Base-by-base conservation (phyloP, 2,113 vertebrate species). In the Corapipo altera region DNA sequence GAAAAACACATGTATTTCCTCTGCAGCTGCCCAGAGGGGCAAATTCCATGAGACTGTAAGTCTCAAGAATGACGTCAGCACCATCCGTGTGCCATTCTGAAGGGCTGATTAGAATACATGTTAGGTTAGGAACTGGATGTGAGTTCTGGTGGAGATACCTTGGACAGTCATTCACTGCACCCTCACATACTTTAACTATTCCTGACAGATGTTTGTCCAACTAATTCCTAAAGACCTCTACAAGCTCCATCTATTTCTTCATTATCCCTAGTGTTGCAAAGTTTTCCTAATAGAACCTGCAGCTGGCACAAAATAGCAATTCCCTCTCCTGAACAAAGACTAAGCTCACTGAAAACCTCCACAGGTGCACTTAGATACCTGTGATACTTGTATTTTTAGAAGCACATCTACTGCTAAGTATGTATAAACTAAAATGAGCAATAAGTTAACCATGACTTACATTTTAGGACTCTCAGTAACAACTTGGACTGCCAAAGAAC, bases 311-410 rank as follows among this genome's bases (percentile, higher is more conserved):
- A 91, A 91, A 72, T 3, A 61, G 46, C 30, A 37, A 64, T 44
- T 91, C 23, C n/a, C 76, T 85, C 17, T 52, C 23, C 26, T 1
- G 2, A 85, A 81, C 5, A 84, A 48, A 84, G 46, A 72, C 13
- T 35, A 41, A 58, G 15, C 32, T 77, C 49, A n/a, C 52, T 91
- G 76, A 85, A 91, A 88, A 59, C 62, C 73, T 96, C 61, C 65
- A n/a, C 76, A 58, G 85, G 85, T 88, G 32, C 52, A 75, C 32
- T 91, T 35, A 46, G 32, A 24, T 88, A 78, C 20, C 77, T 91
- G 70, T 78, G 61, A n/a, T n/a, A n/a, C 72, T n/a, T 65, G 52
- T 75, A 87, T 84, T 94, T 93, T 95, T 51, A 92, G 88, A 92
- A 88, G 73, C 76, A 75, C 4, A 22, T 85, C 62, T 80, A 75